Evolutionary conservation across 2,113 vertebrate species (phyloP), one percentile per base, ranked within the genome.

Genomic region (Psophia crepitans): DNA sequence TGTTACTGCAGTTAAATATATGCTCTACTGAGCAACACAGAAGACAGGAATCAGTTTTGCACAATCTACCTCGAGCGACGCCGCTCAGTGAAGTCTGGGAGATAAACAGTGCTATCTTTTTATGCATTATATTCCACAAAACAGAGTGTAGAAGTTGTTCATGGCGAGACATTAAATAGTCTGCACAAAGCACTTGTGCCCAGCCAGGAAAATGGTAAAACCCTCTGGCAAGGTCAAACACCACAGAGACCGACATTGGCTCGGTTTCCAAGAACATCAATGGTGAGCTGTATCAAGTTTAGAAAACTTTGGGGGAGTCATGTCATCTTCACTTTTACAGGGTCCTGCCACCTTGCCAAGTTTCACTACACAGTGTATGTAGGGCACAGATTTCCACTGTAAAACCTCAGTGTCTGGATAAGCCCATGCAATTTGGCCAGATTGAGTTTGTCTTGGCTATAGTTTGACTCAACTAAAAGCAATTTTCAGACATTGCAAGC

Each of bases 371-470:
- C 30, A 19, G 43, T 0, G 1, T 5, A 21, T 5, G n/a, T 2
- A 33, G 26, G 43, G 53, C 44, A 89, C 2, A 4, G 30, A 87
- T 56, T 56, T 24, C 56, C 64, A 8, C 48, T 10, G 0, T 8
- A 37, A 60, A 86, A 63, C 28, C 43, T 54, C 71, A 74, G 39
- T 2, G 11, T 43, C 56, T 20, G 54, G 41, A 63, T 56, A 92
- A 86, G 73, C 56, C 70, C 73, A 93, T 51, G 28, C 61, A 61
- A 2, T 18, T 68, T 46, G 69, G 77, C 46, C 44, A 82, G 51
- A 75, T 53, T 6, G 2, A 81, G 69, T 75, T 96, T 89, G 68
- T 53, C 88, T 96, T 93, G 88, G 92, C 94, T 84, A 26, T 6
- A 23, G 26, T 86, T 94, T 28, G 35, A 43, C 20, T 44, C 68